Evolutionary conservation across 2,113 vertebrate genomes (phyloP).

Genomic region (Conger conger): DNA sequence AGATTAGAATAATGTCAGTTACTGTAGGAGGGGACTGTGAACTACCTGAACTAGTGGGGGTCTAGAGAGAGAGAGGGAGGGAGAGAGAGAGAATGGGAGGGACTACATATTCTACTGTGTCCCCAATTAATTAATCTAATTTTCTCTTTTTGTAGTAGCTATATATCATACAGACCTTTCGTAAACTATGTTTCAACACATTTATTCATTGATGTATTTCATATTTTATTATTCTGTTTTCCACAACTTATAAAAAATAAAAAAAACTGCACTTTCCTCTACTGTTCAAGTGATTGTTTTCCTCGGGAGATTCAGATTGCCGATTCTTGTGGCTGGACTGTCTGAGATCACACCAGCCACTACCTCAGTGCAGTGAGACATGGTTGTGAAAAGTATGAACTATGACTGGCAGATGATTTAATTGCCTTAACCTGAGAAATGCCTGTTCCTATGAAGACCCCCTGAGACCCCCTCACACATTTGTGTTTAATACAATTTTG

Average conservation of each 20-base stretch:
- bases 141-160: too few species aligned
- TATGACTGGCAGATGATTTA: neutral
- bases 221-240: too few species aligned
- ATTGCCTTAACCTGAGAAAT: neutral
- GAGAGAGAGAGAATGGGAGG: too few species aligned
- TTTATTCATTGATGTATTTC: too few species aligned
- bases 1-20: slow-evolving; percentile 61
- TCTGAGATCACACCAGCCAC: neutral
- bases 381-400: neutral
- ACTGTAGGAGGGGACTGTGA: slow-evolving; percentile 58
- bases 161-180: too few species aligned
- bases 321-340: neutral
- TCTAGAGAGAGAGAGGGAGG: neutral
- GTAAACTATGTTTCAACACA: too few species aligned
- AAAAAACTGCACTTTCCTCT: too few species aligned
- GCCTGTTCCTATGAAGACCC: neutral
- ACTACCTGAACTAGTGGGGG: slow-evolving; percentile 62
- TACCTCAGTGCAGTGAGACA: neutral
- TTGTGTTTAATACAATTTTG: neutral
- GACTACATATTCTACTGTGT: too few species aligned
- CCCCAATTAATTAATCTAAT: too few species aligned
- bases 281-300: neutral
- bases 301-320: neutral
- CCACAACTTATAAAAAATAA: too few species aligned
- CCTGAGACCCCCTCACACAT: neutral